Evolutionary conservation across 2,888 invertebrate species (phyloP).

Genomic region (Eupithecia centaureata): DNA sequence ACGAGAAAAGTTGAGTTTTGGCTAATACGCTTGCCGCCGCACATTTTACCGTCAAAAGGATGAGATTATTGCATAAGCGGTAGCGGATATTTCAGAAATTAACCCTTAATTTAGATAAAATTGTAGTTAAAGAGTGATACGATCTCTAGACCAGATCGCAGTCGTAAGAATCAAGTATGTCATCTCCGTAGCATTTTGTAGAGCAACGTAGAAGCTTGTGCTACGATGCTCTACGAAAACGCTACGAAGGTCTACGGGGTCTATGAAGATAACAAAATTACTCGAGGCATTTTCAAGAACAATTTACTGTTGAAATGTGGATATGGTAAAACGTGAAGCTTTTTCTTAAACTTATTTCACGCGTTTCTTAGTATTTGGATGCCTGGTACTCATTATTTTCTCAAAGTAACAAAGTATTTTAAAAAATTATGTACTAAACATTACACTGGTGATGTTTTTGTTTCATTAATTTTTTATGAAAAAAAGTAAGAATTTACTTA

Average conservation of each 20-base stretch:
- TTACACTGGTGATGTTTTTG: no score
- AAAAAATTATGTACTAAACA: no score
- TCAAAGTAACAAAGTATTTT: background rate
- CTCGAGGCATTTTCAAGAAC: background rate
- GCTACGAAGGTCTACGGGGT: background rate
- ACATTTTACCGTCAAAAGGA: conserved; percentile 60
- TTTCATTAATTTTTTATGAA: no score
- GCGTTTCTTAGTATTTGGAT: background rate
- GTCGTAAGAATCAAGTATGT: no score
- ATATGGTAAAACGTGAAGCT: no score
- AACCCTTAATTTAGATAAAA: background rate
- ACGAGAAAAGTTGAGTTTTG: conserved; percentile 76
- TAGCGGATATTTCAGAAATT: conserved; percentile 36
- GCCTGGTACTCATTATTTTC: background rate
- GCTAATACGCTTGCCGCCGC: conserved; percentile 66
- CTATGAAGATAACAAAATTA: background rate
- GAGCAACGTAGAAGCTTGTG: background rate
- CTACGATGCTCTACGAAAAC: background rate
- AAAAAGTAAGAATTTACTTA: no score
- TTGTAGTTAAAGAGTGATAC: no score
- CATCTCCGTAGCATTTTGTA: background rate
- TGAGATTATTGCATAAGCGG: conserved; percentile 23
- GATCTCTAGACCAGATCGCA: no score
- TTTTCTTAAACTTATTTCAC: background rate
- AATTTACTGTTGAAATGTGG: no score